A percentile compares a stretch with the other conserved stretches of the same genome.
Evolutionary conservation across 2,888 invertebrate species (phyloP).

Genomic region (Drosophila greeni): DNA sequence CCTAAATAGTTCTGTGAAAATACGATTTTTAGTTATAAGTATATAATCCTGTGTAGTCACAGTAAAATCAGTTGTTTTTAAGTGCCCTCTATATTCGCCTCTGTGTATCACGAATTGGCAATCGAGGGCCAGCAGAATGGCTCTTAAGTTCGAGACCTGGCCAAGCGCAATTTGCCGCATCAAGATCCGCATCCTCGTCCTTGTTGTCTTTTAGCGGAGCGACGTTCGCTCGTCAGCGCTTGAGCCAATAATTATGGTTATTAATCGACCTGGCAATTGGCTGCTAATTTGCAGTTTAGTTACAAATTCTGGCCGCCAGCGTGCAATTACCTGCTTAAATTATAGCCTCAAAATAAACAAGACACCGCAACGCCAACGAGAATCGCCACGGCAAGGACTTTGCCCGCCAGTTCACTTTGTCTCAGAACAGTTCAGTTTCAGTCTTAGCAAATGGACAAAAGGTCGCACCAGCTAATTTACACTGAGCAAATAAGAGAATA

Average conservation of each 20-base stretch:
- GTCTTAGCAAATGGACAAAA: slow-evolving; percentile 6
- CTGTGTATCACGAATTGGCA: slow-evolving; percentile 73
- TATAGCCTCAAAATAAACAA: slow-evolving; percentile 80
- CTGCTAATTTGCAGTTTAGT: slow-evolving; percentile 84
- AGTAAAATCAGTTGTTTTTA: neutral
- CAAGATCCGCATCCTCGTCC: slow-evolving; percentile 57
- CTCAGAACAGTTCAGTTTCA: slow-evolving; percentile 5
- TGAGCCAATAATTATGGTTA: slow-evolving; percentile 79
- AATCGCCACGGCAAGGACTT: slow-evolving; percentile 7
- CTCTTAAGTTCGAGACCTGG: slow-evolving; percentile 21
- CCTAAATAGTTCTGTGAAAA: neutral
- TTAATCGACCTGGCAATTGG: slow-evolving; percentile 82
- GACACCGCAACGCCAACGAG: slow-evolving; percentile 73
- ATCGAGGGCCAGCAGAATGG: slow-evolving; percentile 55
- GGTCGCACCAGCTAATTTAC: slow-evolving; percentile 17
- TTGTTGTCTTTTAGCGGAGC: slow-evolving; percentile 6
- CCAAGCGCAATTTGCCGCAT: slow-evolving; percentile 62
- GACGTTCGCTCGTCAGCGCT: slow-evolving; percentile 72
- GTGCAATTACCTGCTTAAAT: slow-evolving; percentile 81
- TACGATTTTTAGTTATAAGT: neutral
- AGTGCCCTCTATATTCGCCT: slow-evolving; percentile 38
- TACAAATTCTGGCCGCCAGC: slow-evolving; percentile 82
- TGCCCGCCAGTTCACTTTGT: slow-evolving; percentile 12
- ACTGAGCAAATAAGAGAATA: neutral
- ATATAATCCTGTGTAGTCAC: neutral